Base-by-base conservation (phyloP, 1,140 invertebrate genomes). In the Drosophila hydei region DNA sequence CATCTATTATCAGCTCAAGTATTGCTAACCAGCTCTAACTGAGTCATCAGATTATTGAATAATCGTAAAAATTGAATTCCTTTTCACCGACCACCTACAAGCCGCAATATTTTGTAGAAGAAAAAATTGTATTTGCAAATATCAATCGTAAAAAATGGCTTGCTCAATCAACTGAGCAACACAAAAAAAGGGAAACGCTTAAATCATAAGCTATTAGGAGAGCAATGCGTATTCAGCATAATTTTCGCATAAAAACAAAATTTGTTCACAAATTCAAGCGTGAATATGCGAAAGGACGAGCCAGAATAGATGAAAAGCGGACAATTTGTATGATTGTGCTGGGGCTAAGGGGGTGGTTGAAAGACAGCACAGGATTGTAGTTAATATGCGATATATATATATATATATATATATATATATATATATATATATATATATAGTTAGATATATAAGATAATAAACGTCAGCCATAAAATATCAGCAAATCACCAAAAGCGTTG, bases 131-230 rank as follows among this genome's bases (percentile, higher is more conserved):
- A 79, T 76, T 85, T 77, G 62, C 54, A 62, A 64, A 77, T 62
- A 64, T 77, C 45, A 33, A 50, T 61, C 62, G 45, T 64, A 75
- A 76, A 72, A 72, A 72, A 40, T 61, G 5, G 30, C 25, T 55
- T 55, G 58, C 47, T 68, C 55, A 63, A 70, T 73, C 65, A 73
- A 38, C 25, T 61, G 52, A 59, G 68, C 43, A 40, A 40, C 14
- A 36, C 16, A 40, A 40, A 55, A 23, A 9, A 71, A 77, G 14
- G 38, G 38, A 40, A 64, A 45, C 68, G 81, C 61, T 72, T 78
- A 88, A 87, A 87, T 87, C 83, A 87, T 88, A 81, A 67, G 75
- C 77, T 69, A 88, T 83, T 87, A 78, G 68, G 27, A 48, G 4
- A 23, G 75, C 43, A 60, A 75, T 79, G 78, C 75, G 78, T 52